A percentile compares a stretch with the other conserved stretches of the same genome.
These are phyloP conservation scores for Cotesia chilonis DNA, from an alignment of 1,140 invertebrate genomes.

Conservation along the genomic window DNA sequence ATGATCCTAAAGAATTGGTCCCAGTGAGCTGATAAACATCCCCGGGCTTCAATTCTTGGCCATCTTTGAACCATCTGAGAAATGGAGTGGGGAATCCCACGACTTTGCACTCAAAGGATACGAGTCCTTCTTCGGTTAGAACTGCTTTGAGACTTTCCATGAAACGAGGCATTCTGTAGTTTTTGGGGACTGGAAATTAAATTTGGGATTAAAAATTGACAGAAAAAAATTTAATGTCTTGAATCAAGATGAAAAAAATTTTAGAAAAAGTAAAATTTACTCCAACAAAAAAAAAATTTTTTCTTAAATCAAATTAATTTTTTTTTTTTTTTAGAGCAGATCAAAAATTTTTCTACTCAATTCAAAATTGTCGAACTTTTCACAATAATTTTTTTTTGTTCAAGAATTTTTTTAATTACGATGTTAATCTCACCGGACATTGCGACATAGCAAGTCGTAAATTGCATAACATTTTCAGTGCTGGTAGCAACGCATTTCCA, in stretches of 20 bases:
- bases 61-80: slow-evolving; percentile 90
- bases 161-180: slow-evolving; percentile 87
- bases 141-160: slow-evolving; percentile 88
- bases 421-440: slow-evolving; percentile 72
- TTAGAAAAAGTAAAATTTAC: slow-evolving; percentile 7
- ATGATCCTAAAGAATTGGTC: slow-evolving; percentile 86
- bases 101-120: slow-evolving; percentile 93
- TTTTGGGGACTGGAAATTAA: slow-evolving; percentile 80
- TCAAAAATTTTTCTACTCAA: not conserved
- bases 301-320: no score
- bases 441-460: slow-evolving; percentile 74
- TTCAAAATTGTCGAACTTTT: no score
- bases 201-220: not conserved
- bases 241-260: not conserved
- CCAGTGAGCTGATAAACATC: slow-evolving; percentile 92
- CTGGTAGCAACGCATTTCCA: slow-evolving; percentile 88
- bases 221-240: not conserved
- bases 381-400: no score
- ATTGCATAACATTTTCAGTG: slow-evolving; percentile 74
- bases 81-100: slow-evolving; percentile 88
- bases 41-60: slow-evolving; percentile 87
- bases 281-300: slow-evolving; percentile 1
- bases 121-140: slow-evolving; percentile 87
- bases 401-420: not conserved
- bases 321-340: no score